Evolutionary conservation across 2,888 invertebrate genomes (phyloP).

Genomic region (Tetrapedia diversipes): DNA sequence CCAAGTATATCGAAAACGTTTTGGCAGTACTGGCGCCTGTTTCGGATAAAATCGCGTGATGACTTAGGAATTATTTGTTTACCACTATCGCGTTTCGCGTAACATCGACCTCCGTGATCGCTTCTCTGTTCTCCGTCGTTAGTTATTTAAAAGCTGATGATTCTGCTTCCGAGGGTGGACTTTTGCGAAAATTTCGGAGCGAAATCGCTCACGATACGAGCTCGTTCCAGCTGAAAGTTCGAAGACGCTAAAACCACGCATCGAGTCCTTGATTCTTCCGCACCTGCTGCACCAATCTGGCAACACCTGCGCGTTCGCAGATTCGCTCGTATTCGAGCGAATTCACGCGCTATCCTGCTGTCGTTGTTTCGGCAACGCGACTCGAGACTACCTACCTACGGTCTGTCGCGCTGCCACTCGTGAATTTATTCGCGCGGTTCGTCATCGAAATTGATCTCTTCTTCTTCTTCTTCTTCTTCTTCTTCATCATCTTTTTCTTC

Average conservation of each 20-base stretch:
- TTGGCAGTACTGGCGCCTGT: too few species aligned
- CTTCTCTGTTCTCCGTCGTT: neutral
- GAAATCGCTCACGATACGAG: neutral
- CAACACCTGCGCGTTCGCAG: conserved; percentile 52
- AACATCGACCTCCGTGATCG: neutral
- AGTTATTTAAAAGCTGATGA: too few species aligned
- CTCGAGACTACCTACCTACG: neutral
- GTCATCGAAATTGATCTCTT: neutral
- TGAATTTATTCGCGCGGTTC: neutral
- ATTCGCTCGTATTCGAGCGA: neutral
- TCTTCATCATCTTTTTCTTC: too few species aligned
- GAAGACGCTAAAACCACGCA: neutral
- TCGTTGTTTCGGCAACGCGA: too few species aligned
- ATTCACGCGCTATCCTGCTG: neutral
- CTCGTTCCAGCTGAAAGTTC: neutral
- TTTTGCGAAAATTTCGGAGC: neutral
- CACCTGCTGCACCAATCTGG: conserved; percentile 54
- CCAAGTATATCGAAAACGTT: too few species aligned
- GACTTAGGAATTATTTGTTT: too few species aligned
- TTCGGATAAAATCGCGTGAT: too few species aligned
- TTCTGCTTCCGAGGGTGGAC: too few species aligned
- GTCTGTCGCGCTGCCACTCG: conserved; percentile 25
- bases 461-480: neutral
- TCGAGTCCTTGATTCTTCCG: conserved; percentile 21
- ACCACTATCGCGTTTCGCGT: too few species aligned